Evolutionary conservation across 2,113 vertebrate genomes (phyloP), one percentile per base, ranked within the genome.

Genomic region (Craseonycteris thonglongyai): DNA sequence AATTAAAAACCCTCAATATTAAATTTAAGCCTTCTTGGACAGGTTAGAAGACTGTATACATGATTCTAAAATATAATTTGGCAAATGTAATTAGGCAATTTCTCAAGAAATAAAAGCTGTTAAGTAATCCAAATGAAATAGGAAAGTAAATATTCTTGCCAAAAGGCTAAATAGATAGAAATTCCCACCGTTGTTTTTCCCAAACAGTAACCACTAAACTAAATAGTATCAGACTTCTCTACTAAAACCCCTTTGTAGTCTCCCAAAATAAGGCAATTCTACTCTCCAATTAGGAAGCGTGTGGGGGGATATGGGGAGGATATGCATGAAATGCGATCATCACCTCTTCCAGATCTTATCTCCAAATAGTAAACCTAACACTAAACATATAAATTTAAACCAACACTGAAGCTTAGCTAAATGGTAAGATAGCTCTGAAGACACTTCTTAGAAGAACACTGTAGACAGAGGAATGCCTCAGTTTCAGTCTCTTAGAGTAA

Each of bases 31-130:
- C 47, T 92, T 49, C 38, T 63, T 49, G 6, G 66, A 51, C 24
- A 90, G 38, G n/a, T 33, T 79, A 88, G 22, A 71, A 71, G 26
- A 40, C 38, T 84, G 33, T 28, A 13, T 33, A 12, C 19, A 15
- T 85, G 22, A 66, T 79, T 79, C 79, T 63, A 79, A 91, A 86
- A 76, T 66, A 28, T 61, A 83, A 88, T 40, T 22, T 85, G 63
- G 56, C 58, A 86, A 88, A 30, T 42, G 12, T n/a, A 85, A 84
- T 61, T 71, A 81, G 42, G 42, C 45, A 65, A 91, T 51, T 94
- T 91, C 83, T 85, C 58, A 96, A 65, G 30, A 90, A 86, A 93
- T 54, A 88, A 86, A 91, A 93, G 33, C 12, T 93, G 26, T 69
- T 65, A 83, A 80, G 58, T 56, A 68, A 87, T 26, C 58, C 85